These are phyloP conservation scores for Cremastinae sp. DNA, from an alignment of 2,888 invertebrate genomes.

Conservation along the genomic window DNA sequence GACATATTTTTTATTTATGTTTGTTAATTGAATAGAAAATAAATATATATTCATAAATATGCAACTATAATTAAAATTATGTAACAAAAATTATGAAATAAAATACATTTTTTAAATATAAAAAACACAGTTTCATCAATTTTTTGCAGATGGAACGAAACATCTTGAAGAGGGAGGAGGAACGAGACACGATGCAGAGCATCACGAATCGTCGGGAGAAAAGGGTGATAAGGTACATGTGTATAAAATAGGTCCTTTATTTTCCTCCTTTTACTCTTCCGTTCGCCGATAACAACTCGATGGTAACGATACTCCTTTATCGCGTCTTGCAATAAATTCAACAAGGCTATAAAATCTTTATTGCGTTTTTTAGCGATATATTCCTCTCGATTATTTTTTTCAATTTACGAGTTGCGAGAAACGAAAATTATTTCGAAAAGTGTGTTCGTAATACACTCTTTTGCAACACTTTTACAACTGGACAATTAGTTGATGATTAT, in stretches of 20 bases:
- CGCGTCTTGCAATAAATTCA: constrained; percentile 56
- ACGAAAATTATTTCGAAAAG: constrained; percentile 13
- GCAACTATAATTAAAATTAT: no score
- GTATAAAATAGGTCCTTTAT: no score
- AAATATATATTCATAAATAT: no score
- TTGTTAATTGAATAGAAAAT: no score
- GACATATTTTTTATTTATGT: no score
- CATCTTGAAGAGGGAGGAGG: constrained; percentile 68
- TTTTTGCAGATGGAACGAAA: constrained; percentile 61
- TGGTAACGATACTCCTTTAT: constrained; percentile 61
- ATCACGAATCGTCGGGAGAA: constrained; percentile 64
- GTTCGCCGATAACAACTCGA: constrained; percentile 17
- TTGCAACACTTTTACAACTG: no score
- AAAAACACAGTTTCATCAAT: no score
- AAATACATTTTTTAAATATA: no score
- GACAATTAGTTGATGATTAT: no score
- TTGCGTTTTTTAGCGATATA: constrained; percentile 23
- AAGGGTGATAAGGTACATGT: constrained; percentile 73
- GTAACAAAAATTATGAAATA: no score
- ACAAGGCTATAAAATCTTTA: constrained; percentile 55
- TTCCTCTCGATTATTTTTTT: background rate
- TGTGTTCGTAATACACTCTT: background rate
- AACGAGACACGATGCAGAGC: constrained; percentile 66
- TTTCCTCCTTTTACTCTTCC: background rate
- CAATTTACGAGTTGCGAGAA: background rate